A percentile compares a stretch with the other conserved stretches of the same genome.
Evolutionary conservation across 23 tunicate genomes (phyloP).

Genomic region (Halocynthia aurantium): DNA sequence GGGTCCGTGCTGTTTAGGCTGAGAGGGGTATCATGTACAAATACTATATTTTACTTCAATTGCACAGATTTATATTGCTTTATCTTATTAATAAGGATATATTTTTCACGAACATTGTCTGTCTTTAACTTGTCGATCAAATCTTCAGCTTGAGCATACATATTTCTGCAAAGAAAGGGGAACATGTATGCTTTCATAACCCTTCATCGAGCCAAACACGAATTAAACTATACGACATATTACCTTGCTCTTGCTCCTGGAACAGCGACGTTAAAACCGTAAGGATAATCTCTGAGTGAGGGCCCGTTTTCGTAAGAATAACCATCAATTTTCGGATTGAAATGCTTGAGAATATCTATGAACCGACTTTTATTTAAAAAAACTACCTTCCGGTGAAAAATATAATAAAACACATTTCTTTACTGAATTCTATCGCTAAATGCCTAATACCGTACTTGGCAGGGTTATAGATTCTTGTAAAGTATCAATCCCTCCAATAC

Average conservation of each 20-base stretch:
- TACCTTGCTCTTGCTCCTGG: slow-evolving; percentile 81
- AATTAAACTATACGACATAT: neutral
- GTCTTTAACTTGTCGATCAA: slow-evolving; percentile 41
- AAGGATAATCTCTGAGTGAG: slow-evolving; percentile 9
- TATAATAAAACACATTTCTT: neutral
- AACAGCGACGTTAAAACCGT: slow-evolving; percentile 80
- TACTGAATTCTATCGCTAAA: neutral
- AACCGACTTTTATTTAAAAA: neutral
- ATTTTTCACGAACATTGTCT: slow-evolving; percentile 12
- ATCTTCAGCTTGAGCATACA: slow-evolving; percentile 59
- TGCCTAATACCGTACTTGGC: slow-evolving; percentile 38
- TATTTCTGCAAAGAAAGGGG: slow-evolving; percentile 45
- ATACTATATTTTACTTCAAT: no score
- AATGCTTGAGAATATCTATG: slow-evolving; percentile 50
- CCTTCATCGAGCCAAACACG: neutral
- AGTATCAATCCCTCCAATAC: slow-evolving; percentile 58
- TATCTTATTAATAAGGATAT: no score
- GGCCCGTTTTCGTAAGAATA: slow-evolving; percentile 52
- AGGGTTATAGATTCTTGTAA: slow-evolving; percentile 41
- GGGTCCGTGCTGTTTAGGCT: no score
- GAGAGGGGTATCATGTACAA: no score
- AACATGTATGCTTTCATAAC: neutral
- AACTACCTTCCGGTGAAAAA: no score
- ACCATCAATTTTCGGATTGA: slow-evolving; percentile 58
- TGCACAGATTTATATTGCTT: no score